Evolutionary conservation across 2,888 invertebrate genomes (phyloP).

Genomic region (Dryocosmus kuriphilus): DNA sequence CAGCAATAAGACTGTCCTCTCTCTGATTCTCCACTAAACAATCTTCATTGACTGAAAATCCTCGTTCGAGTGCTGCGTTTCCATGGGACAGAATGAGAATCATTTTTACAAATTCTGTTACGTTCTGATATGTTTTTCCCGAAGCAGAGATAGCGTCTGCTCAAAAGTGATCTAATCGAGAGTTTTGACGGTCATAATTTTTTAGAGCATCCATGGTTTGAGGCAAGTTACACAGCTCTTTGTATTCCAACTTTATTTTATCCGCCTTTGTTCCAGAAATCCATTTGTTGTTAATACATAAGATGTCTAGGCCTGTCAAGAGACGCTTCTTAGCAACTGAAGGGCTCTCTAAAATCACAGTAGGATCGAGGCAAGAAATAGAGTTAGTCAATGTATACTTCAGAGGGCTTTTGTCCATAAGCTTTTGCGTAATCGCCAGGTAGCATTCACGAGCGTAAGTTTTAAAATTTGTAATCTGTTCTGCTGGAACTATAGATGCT

Average conservation of each 20-base stretch:
- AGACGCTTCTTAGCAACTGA: neutral
- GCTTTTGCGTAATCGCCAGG: neutral
- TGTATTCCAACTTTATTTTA: too few species aligned
- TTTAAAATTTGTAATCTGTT: neutral
- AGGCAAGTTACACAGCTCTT: too few species aligned
- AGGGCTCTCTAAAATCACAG: neutral
- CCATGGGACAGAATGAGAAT: too few species aligned
- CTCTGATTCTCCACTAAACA: constrained; percentile 56
- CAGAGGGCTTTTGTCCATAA: neutral
- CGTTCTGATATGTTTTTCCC: too few species aligned
- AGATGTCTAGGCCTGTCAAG: neutral
- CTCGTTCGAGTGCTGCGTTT: too few species aligned
- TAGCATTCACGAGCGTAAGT: neutral
- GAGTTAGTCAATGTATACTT: constrained; percentile 4
- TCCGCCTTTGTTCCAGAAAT: neutral
- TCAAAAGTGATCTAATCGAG: too few species aligned
- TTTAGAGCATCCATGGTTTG: too few species aligned
- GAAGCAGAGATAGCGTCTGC: too few species aligned
- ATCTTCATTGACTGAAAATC: constrained; percentile 55
- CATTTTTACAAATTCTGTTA: too few species aligned
- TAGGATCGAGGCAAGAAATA: neutral
- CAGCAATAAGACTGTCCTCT: constrained; percentile 56
- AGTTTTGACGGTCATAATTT: too few species aligned
- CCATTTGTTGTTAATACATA: neutral
- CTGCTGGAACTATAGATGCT: neutral